phyloP scores from a whole-genome alignment of 2,888 invertebrate species.

The Acrobasis suavella region DNA sequence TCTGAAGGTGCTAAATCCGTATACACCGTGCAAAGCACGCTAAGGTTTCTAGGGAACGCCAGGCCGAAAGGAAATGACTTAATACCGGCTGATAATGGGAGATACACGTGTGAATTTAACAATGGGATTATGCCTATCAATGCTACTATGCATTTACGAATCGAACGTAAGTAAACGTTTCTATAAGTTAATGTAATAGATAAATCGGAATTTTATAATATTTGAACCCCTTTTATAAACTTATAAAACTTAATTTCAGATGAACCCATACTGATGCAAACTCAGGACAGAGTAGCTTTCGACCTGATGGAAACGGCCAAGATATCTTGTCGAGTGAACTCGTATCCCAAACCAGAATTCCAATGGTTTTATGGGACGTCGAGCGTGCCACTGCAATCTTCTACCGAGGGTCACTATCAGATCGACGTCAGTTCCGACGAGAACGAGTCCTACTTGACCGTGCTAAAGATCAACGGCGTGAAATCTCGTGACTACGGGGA shows the following conservation, averaged over 20 bases:
- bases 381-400: slow-evolving; percentile 87
- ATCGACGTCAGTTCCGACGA: slow-evolving; percentile 91
- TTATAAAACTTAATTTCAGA: slow-evolving; percentile 76
- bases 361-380: slow-evolving; percentile 94
- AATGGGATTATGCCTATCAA: slow-evolving; percentile 95
- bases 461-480: slow-evolving; percentile 87
- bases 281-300: slow-evolving; percentile 94
- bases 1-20: slow-evolving; percentile 90
- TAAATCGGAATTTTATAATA: slow-evolving; percentile 10
- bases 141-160: slow-evolving; percentile 94
- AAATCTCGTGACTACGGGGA: slow-evolving; percentile 94
- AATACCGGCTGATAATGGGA: slow-evolving; percentile 92
- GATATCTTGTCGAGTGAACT: slow-evolving; percentile 93
- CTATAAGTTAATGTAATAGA: slow-evolving; percentile 23
- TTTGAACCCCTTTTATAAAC: background rate
- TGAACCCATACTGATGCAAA: slow-evolving; percentile 92
- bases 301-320: slow-evolving; percentile 92
- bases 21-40: slow-evolving; percentile 90
- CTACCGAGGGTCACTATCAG: slow-evolving; percentile 93
- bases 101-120: slow-evolving; percentile 93
- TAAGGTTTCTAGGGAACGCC: slow-evolving; percentile 90
- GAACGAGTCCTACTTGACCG: slow-evolving; percentile 93
- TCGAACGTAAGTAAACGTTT: slow-evolving; percentile 87
- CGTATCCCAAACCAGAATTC: slow-evolving; percentile 95
- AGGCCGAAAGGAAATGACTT: slow-evolving; percentile 89